These are phyloP conservation scores for Buceros bicornis DNA, from an alignment of 2,797 vertebrate genomes.

Conservation along the genomic window DNA sequence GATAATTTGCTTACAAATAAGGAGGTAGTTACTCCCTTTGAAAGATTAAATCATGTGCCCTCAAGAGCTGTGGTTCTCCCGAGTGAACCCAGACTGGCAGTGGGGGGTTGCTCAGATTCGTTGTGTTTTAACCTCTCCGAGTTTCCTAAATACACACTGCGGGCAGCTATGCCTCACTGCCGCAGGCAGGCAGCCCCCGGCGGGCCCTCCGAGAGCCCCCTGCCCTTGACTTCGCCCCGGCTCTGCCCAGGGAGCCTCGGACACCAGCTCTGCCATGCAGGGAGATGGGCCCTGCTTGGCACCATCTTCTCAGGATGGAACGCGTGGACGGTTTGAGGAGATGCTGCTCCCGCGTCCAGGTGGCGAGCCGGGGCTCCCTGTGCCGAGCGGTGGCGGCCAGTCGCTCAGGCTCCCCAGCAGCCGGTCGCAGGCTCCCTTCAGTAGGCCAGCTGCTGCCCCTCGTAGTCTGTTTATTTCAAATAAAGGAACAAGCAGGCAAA, in stretches of 20 bases:
- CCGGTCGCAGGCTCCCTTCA: neutral
- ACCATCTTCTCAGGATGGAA: rapidly evolving
- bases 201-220: neutral
- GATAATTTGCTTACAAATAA: neutral
- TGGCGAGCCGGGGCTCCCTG: neutral
- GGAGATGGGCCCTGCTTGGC: too few species aligned
- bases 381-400: neutral
- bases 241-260: neutral
- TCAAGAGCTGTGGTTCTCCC: neutral
- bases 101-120: neutral
- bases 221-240: neutral
- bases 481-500: neutral
- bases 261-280: neutral
- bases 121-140: neutral
- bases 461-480: neutral
- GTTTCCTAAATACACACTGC: rapidly evolving
- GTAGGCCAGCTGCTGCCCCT: neutral
- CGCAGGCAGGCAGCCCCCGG: neutral
- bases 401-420: neutral
- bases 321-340: rapidly evolving
- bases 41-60: neutral
- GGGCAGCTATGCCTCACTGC: neutral
- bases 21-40: neutral
- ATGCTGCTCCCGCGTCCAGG: neutral
- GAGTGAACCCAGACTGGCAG: neutral